Percentiles rank a stretch among this genome's conserved stretches.
Conservation (phyloP, 1,140 invertebrate species). For the Aphelenchoides besseyi region DNA sequence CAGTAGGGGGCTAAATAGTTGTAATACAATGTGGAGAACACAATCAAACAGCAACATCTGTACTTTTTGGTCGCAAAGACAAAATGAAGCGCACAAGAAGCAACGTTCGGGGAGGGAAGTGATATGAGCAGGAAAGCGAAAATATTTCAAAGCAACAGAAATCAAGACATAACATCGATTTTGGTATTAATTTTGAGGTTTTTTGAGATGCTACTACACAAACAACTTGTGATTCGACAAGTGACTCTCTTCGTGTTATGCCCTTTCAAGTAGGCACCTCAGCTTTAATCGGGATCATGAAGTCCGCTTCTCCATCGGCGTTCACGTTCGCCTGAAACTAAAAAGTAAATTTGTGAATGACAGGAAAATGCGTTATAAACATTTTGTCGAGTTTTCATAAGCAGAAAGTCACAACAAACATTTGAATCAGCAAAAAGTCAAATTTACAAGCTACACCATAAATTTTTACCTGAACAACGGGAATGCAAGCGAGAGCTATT, state of each 20-base stretch:
- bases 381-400: background rate
- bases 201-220: too few relatives aligned
- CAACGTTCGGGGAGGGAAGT: too few relatives aligned
- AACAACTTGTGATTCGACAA: too few relatives aligned
- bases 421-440: background rate
- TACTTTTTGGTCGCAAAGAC: too few relatives aligned
- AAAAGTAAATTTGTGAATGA: slow-evolving; percentile 19
- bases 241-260: too few relatives aligned
- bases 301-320: slow-evolving; percentile 54
- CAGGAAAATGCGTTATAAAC: slow-evolving; percentile 11
- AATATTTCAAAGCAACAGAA: background rate
- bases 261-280: slow-evolving; percentile 48
- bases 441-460: slow-evolving; percentile 13
- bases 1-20: too few relatives aligned
- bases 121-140: background rate
- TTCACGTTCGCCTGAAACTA: slow-evolving; percentile 61
- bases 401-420: background rate
- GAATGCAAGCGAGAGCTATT: slow-evolving; percentile 58
- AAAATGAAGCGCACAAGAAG: too few relatives aligned
- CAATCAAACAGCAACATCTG: too few relatives aligned
- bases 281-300: slow-evolving; percentile 55
- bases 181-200: background rate
- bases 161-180: background rate
- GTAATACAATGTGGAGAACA: too few relatives aligned
- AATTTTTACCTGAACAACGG: slow-evolving; percentile 57